These are phyloP conservation scores for Aplocera efformata DNA, from an alignment of 2,888 invertebrate genomes.

Conservation along the genomic window DNA sequence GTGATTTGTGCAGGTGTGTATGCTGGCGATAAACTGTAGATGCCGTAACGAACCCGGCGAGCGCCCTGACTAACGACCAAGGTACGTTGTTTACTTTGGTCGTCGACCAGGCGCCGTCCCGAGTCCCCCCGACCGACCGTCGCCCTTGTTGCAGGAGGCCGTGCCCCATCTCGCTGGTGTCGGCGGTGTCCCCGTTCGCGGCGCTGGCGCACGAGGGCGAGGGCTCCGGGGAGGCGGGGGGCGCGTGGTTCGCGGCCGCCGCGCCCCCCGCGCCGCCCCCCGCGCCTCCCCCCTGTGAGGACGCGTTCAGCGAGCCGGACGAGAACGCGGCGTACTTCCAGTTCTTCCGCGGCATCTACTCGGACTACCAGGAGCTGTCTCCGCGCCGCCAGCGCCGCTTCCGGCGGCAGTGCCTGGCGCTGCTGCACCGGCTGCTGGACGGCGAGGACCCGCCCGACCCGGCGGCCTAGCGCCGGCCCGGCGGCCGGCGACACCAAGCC, in stretches of 20 bases:
- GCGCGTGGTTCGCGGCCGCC: slow-evolving; percentile 27
- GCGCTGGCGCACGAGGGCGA: slow-evolving; percentile 24
- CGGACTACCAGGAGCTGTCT: slow-evolving; percentile 58
- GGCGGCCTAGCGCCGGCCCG: not conserved
- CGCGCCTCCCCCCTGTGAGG: slow-evolving; percentile 28
- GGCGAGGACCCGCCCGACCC: slow-evolving; percentile 26
- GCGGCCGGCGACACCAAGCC: too few species aligned
- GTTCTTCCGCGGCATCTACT: slow-evolving; percentile 65
- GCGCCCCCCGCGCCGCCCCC: slow-evolving; percentile 36
- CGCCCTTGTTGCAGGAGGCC: slow-evolving; percentile 26
- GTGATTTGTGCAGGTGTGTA: too few species aligned
- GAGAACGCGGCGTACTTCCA: slow-evolving; percentile 66
- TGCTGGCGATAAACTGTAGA: too few species aligned
- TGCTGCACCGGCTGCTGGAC: slow-evolving; percentile 61
- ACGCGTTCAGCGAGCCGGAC: slow-evolving; percentile 48
- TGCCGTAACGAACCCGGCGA: too few species aligned
- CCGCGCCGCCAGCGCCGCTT: slow-evolving; percentile 52
- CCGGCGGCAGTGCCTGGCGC: slow-evolving; percentile 54
- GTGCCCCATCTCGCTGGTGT: slow-evolving; percentile 28
- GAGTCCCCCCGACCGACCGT: too few species aligned
- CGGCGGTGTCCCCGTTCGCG: slow-evolving; percentile 19
- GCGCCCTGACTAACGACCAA: too few species aligned
- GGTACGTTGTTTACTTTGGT: too few species aligned
- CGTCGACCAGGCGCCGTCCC: too few species aligned
- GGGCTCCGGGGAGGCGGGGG: slow-evolving; percentile 36